A percentile compares a stretch with the other conserved stretches of the same genome.
Evolutionary conservation across 2,888 invertebrate species (phyloP).

Genomic region (Drosophila neonasuta): DNA sequence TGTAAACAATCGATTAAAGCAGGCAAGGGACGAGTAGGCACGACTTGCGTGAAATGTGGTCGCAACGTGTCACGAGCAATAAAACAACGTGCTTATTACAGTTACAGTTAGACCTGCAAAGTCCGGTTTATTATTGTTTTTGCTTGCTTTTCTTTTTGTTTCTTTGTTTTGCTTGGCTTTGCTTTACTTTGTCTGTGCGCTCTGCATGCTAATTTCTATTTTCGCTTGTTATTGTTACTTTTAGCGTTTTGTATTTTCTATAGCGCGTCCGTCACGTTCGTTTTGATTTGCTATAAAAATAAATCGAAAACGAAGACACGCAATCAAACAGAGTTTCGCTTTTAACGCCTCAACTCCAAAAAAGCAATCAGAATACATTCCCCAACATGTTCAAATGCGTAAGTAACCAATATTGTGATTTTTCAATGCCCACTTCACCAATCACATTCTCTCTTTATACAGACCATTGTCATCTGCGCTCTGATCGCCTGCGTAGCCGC

Average conservation of each 20-base stretch:
- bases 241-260: slow-evolving; percentile 23
- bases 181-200: slow-evolving; percentile 29
- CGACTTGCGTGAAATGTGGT: background rate
- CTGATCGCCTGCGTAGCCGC: slow-evolving; percentile 45
- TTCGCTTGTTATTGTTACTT: slow-evolving; percentile 4
- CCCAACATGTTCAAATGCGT: slow-evolving; percentile 63
- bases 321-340: slow-evolving; percentile 51
- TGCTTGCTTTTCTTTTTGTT: slow-evolving; percentile 36
- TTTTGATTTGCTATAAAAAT: slow-evolving; percentile 59
- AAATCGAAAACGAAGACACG: slow-evolving; percentile 57
- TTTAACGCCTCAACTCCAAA: slow-evolving; percentile 34
- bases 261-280: slow-evolving; percentile 53
- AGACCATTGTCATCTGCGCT: slow-evolving; percentile 48
- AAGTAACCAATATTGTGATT: slow-evolving; percentile 27
- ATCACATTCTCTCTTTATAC: background rate
- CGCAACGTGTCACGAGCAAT: slow-evolving; percentile 10
- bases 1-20: background rate
- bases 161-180: slow-evolving; percentile 26
- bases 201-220: slow-evolving; percentile 58
- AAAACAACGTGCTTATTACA: slow-evolving; percentile 31
- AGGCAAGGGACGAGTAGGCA: background rate
- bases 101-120: slow-evolving; percentile 41
- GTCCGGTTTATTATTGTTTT: slow-evolving; percentile 21
- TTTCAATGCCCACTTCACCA: slow-evolving; percentile 5
- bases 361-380: slow-evolving; percentile 34